These are phyloP conservation scores for Brachystomella parvula DNA, from an alignment of 1,140 invertebrate genomes.

Conservation along the genomic window DNA sequence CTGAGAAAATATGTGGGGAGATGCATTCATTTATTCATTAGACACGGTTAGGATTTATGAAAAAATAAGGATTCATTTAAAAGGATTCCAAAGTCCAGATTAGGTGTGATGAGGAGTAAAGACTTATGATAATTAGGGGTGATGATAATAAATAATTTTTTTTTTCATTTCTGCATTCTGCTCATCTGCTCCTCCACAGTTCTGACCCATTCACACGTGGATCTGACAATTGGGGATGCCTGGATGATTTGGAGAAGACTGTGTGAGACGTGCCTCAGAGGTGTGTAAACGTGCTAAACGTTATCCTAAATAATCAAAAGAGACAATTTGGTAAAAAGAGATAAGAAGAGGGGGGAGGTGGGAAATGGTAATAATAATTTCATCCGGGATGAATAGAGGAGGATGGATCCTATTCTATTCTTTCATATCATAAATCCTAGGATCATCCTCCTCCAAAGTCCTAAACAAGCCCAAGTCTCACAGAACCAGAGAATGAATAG, in stretches of 20 bases:
- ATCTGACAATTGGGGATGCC: neutral
- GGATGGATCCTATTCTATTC: slow-evolving; percentile 4
- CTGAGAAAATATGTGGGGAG: neutral
- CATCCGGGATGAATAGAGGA: neutral
- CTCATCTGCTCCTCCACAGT: neutral
- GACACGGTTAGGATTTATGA: neutral
- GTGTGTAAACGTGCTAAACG: slow-evolving; percentile 4
- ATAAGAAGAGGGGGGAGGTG: too few relatives aligned
- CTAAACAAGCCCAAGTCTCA: neutral
- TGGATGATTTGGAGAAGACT: neutral
- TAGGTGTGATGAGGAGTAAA: neutral
- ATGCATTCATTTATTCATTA: neutral
- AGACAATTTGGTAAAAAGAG: slow-evolving; percentile 3
- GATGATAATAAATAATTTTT: slow-evolving; percentile 10
- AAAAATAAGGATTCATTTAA: too few relatives aligned
- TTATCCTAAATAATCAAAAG: neutral
- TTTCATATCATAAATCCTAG: slow-evolving; percentile 30
- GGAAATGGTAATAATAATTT: neutral
- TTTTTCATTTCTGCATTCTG: neutral
- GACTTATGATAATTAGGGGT: slow-evolving; percentile 8
- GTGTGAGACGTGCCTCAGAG: neutral
- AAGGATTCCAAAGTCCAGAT: neutral
- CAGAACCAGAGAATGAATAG: neutral
- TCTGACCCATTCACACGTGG: neutral
- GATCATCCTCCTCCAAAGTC: slow-evolving; percentile 25